A percentile compares a stretch with the other conserved stretches of the same genome.
phyloP scores from a whole-genome alignment of 2,888 invertebrate species.

The Cephus spinipes region DNA sequence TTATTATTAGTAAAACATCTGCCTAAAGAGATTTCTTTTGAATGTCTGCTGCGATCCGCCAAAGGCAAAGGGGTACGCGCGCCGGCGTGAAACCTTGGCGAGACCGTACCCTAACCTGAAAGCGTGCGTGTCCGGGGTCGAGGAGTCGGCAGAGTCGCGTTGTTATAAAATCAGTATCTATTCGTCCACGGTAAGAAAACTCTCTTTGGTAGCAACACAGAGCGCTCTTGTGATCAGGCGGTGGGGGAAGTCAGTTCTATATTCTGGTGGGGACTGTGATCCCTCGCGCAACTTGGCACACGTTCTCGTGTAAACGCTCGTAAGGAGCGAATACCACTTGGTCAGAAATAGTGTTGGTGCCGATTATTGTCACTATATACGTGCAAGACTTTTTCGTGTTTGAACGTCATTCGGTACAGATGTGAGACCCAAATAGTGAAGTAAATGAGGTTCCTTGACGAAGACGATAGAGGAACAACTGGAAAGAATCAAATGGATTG shows the following conservation, averaged over 20 bases:
- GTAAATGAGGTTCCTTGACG: background rate
- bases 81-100: background rate
- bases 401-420: background rate
- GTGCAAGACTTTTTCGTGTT: background rate
- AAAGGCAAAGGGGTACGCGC: slow-evolving; percentile 2
- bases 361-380: slow-evolving; percentile 3
- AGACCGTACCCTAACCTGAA: background rate
- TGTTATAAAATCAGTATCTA: background rate
- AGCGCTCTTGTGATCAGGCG: background rate
- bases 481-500: background rate
- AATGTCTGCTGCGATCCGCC: slow-evolving; percentile 18
- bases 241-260: background rate
- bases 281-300: slow-evolving; percentile 39
- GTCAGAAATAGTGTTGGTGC: slow-evolving; percentile 5
- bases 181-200: background rate
- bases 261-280: slow-evolving; percentile 30
- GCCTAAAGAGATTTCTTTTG: slow-evolving; percentile 24
- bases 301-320: slow-evolving; percentile 37
- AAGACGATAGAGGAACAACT: background rate
- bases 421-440: background rate
- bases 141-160: background rate
- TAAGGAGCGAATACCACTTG: slow-evolving; percentile 15
- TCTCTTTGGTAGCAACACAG: background rate
- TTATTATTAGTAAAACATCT: slow-evolving; percentile 38
- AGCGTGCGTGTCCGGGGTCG: background rate